Evolutionary conservation across 2,113 vertebrate genomes (phyloP).

Genomic region (Leucoraja erinaceus): DNA sequence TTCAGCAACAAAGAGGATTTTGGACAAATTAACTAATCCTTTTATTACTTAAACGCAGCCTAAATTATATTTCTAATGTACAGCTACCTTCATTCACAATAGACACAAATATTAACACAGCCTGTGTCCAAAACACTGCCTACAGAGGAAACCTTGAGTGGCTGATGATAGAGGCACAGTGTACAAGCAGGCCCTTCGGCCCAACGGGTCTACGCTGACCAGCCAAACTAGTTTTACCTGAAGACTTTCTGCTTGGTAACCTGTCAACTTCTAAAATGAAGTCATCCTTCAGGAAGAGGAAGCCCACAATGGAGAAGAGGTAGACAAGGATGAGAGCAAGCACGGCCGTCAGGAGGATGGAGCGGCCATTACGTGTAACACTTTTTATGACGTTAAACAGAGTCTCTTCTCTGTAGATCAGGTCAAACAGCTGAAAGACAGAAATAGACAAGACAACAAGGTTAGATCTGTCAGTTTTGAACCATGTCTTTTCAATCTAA

Average conservation of each 20-base stretch:
- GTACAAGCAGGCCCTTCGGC: no score
- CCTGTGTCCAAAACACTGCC: neutral
- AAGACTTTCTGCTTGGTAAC: constrained; percentile 58
- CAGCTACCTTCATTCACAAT: neutral
- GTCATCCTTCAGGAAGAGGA: constrained; percentile 90
- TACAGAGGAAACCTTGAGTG: neutral
- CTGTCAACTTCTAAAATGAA: constrained; percentile 94
- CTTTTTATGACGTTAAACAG: constrained; percentile 97
- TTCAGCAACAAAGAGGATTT: no score
- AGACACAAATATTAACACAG: neutral
- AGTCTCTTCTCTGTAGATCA: constrained; percentile 96
- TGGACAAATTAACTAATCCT: neutral
- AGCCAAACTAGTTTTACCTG: constrained; percentile 43
- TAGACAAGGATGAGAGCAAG: constrained; percentile 96
- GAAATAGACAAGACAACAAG: neutral
- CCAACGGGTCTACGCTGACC: no score
- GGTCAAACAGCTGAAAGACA: constrained; percentile 80
- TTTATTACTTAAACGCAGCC: neutral
- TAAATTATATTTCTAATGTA: no score
- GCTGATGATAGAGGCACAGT: neutral
- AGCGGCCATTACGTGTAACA: constrained; percentile 90
- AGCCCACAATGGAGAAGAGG: constrained; percentile 97
- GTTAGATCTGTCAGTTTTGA: neutral
- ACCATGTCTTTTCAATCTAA: neutral
- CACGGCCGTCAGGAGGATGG: constrained; percentile 91